Evolutionary conservation across 2,888 invertebrate genomes (phyloP).

Genomic region (Leptarthrus brevirostris): DNA sequence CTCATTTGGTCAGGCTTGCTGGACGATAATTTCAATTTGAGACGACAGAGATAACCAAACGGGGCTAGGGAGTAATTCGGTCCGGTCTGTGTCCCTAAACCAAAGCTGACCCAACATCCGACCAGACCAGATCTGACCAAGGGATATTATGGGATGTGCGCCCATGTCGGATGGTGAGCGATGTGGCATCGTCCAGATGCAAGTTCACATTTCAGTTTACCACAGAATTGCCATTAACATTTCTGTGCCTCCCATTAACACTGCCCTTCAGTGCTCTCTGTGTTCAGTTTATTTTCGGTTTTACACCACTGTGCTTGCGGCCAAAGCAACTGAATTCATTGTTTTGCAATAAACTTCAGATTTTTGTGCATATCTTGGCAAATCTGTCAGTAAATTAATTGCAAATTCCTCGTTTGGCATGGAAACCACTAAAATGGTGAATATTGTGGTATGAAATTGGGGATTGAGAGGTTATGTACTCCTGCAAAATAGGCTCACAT

Average conservation of each 20-base stretch:
- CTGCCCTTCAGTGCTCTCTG: neutral
- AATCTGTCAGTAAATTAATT: no score
- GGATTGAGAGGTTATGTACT: no score
- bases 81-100: conserved; percentile 17
- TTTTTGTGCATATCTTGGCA: no score
- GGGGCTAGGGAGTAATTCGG: neutral
- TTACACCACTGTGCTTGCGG: neutral
- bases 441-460: no score
- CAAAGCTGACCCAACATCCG: conserved; percentile 35
- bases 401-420: no score
- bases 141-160: conserved; percentile 35
- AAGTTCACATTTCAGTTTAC: conserved; percentile 52
- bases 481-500: no score
- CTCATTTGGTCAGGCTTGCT: conserved; percentile 16
- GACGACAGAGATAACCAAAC: conserved; percentile 39
- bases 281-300: conserved; percentile 18
- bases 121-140: conserved; percentile 39
- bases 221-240: conserved; percentile 53
- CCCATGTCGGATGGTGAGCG: conserved; percentile 37
- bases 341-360: neutral
- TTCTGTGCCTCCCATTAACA: conserved; percentile 43
- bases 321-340: neutral
- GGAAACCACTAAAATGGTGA: no score
- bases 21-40: conserved; percentile 52
- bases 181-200: conserved; percentile 32